Conservation (phyloP, 2,797 vertebrate genomes). For the Microctenopoma steveboyesi region DNA sequence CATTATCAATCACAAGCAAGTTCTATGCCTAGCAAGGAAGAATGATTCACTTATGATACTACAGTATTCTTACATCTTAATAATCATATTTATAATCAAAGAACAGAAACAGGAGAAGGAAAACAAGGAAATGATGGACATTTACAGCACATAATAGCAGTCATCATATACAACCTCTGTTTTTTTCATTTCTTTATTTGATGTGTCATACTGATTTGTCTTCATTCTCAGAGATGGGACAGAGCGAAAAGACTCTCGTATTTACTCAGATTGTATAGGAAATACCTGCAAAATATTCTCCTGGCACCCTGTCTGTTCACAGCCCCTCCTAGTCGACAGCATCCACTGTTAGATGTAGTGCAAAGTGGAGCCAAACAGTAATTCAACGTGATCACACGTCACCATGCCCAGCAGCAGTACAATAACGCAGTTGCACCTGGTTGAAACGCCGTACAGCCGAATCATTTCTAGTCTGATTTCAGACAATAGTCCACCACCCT, state of each 20-base stretch:
- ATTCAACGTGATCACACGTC: constrained; percentile 42
- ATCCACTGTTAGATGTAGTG: constrained; percentile 62
- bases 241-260: constrained; percentile 10
- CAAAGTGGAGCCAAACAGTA: constrained; percentile 58
- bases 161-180: constrained; percentile 71
- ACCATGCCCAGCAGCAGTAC: constrained; percentile 47
- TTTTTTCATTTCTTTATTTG: constrained; percentile 48
- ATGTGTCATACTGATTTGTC: constrained; percentile 70
- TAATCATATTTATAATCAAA: constrained; percentile 75
- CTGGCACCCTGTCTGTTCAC: constrained; percentile 58
- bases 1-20: constrained; percentile 85
- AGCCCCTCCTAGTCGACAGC: constrained; percentile 39
- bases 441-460: constrained; percentile 21
- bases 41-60: constrained; percentile 81
- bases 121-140: constrained; percentile 76
- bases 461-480: constrained; percentile 25
- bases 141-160: constrained; percentile 78
- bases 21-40: constrained; percentile 83
- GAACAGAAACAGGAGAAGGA: constrained; percentile 70
- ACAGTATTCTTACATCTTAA: constrained; percentile 83
- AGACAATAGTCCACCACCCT: constrained; percentile 46
- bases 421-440: constrained; percentile 27
- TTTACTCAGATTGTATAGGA: constrained; percentile 41
- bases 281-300: constrained; percentile 37
- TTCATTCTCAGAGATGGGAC: constrained; percentile 34